Conservation (phyloP, 1,140 invertebrate species). For the Helicoverpa armigera region DNA sequence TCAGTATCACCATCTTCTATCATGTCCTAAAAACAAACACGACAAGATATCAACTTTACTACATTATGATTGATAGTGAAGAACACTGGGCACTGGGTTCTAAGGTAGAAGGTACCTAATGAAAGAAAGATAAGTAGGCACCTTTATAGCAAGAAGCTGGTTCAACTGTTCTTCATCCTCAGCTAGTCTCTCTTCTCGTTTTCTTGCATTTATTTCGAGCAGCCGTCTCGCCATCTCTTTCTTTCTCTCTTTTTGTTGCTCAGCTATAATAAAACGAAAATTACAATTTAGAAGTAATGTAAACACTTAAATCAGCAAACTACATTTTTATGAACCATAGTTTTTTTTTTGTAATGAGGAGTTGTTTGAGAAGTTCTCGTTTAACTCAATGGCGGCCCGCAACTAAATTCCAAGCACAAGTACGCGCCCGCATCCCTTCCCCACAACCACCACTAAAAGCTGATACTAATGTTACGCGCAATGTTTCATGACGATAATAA, state of each 20-base stretch:
- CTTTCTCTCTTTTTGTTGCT: slow-evolving; percentile 95
- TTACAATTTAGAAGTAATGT: slow-evolving; percentile 15
- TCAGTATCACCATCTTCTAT: slow-evolving; percentile 92
- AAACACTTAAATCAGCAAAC: not conserved
- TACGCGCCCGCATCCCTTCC: too few species aligned
- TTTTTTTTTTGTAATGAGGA: too few species aligned
- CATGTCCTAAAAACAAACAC: slow-evolving; percentile 81
- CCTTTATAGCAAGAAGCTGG: slow-evolving; percentile 92
- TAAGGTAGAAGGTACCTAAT: too few species aligned
- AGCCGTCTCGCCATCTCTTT: slow-evolving; percentile 93
- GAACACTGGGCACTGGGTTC: too few species aligned
- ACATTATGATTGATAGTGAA: too few species aligned
- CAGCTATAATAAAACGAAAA: slow-evolving; percentile 82
- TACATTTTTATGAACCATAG: too few species aligned
- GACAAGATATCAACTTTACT: slow-evolving; percentile 23
- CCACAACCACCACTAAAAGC: too few species aligned
- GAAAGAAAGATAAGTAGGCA: too few species aligned
- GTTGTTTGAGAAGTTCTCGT: too few species aligned
- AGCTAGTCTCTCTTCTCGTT: slow-evolving; percentile 93
- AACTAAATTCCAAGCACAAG: too few species aligned
- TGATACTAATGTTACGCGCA: too few species aligned
- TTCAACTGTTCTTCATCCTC: slow-evolving; percentile 96
- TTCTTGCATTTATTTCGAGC: slow-evolving; percentile 94
- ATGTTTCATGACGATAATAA: not conserved
- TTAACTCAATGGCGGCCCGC: too few species aligned